Evolutionary conservation across 2,888 invertebrate species (phyloP), one percentile per base, ranked within the genome.

Genomic region (Vesta saturnalis): DNA sequence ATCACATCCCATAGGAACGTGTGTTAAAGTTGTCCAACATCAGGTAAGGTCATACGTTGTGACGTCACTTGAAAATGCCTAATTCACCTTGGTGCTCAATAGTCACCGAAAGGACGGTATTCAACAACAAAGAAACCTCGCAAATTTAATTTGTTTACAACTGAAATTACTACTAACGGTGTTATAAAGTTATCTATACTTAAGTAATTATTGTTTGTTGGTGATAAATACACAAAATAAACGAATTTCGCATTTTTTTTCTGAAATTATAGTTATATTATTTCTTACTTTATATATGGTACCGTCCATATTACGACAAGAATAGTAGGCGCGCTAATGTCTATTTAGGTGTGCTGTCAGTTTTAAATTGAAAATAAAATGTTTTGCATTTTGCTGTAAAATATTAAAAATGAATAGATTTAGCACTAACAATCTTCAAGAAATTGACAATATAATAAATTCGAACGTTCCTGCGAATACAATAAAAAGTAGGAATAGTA

Each of bases 391-490:
- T n/a, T n/a, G n/a, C n/a, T n/a, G n/a, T 43, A 14, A 30, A 5
- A 43, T 5, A 10, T 43, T 43, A 43, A 43, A 5, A 43, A 43
- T 3, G 43, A 43, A 14, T 43, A 43, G 43, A 43, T 43, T 43
- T 43, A 14, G 30, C 6, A 30, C 6, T 30, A 30, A 30, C n/a
- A 30, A 30, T 10, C 30, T 30, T 30, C 30, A 43, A 43, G 12
- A 43, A 43, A 43, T 43, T 5, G 43, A 43, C 12, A 12, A 43
- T 43, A 43, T 43, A 10, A 10, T 43, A n/a, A 10, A 12, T 2
- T 43, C 43, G 12, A 43, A 43, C 12, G 30, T 56, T 39, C 60
- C 70, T 19, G 56, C 23, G 15, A 70, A 70, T 35, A 70, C 67
- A 35, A 18, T 59, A 14, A 67, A 63, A 16, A 60, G 39, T n/a